These are phyloP conservation scores for Agrotis clavis DNA, from an alignment of 2,888 invertebrate species.

Conservation along the genomic window DNA sequence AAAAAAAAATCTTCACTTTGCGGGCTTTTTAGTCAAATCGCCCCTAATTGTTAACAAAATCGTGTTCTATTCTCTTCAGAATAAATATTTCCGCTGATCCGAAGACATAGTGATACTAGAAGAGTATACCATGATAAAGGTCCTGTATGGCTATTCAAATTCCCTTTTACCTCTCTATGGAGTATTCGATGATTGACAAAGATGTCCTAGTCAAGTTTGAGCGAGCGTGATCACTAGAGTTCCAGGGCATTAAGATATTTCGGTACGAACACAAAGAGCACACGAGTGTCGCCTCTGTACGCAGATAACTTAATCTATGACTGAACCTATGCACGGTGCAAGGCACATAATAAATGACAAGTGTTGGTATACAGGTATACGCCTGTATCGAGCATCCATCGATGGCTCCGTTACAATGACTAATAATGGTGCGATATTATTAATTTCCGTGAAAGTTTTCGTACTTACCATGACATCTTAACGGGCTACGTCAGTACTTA, in stretches of 20 bases:
- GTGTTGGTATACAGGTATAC: neutral
- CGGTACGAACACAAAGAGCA: neutral
- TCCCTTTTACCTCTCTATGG: no score
- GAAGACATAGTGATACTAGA: no score
- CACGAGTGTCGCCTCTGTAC: conserved; percentile 3
- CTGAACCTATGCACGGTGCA: conserved; percentile 10
- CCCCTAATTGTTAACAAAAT: no score
- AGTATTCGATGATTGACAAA: neutral
- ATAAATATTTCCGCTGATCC: no score
- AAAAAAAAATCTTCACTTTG: no score
- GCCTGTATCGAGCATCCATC: neutral
- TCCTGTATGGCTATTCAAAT: no score
- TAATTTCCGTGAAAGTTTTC: neutral
- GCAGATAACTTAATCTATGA: conserved; percentile 1
- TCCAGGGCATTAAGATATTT: neutral
- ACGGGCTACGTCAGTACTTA: no score
- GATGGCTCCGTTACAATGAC: neutral
- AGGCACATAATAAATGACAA: conserved; percentile 32
- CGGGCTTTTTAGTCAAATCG: no score
- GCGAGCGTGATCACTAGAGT: neutral
- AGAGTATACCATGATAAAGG: no score
- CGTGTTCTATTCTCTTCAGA: no score
- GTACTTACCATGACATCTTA: neutral
- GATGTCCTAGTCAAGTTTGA: neutral
- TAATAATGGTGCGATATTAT: neutral